These are phyloP conservation scores for Brachycybe producta DNA, from an alignment of 2,888 invertebrate species.

Conservation along the genomic window DNA sequence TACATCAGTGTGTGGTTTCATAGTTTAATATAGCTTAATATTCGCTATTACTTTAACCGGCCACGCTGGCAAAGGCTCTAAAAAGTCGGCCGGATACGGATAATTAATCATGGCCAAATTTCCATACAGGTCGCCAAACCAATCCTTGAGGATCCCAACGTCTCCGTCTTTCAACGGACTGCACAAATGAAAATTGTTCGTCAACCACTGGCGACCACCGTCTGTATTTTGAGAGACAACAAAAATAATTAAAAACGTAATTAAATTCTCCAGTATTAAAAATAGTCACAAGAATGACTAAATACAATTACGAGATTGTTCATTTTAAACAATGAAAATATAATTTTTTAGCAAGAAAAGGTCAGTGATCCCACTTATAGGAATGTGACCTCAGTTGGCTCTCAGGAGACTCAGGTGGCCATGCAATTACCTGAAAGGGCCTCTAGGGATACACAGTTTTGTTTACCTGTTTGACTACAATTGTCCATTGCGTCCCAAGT, in stretches of 20 bases:
- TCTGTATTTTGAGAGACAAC: constrained; percentile 35
- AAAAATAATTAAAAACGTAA: constrained; percentile 10
- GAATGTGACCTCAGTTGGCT: no score
- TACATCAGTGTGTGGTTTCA: no score
- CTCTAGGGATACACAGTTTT: no score
- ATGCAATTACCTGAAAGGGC: no score
- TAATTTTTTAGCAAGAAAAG: no score
- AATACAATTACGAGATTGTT: no score
- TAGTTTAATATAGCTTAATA: no score
- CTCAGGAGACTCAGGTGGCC: no score
- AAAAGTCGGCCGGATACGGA: constrained; percentile 73
- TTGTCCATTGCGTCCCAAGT: constrained; percentile 61
- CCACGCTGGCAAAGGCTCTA: constrained; percentile 67
- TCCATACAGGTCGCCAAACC: constrained; percentile 56
- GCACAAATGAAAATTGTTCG: constrained; percentile 62
- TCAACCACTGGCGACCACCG: constrained; percentile 55
- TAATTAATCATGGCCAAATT: constrained; percentile 91
- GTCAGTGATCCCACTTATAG: no score
- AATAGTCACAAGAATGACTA: background rate
- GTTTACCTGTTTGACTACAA: constrained; percentile 42
- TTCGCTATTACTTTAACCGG: constrained; percentile 55
- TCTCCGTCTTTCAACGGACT: constrained; percentile 45
- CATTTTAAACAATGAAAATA: no score
- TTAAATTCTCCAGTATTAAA: background rate
- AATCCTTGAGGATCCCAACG: constrained; percentile 48